Evolutionary conservation across 2,888 invertebrate genomes (phyloP), one percentile per base, ranked within the genome.

Genomic region (Phoenoteleia sp.): DNA sequence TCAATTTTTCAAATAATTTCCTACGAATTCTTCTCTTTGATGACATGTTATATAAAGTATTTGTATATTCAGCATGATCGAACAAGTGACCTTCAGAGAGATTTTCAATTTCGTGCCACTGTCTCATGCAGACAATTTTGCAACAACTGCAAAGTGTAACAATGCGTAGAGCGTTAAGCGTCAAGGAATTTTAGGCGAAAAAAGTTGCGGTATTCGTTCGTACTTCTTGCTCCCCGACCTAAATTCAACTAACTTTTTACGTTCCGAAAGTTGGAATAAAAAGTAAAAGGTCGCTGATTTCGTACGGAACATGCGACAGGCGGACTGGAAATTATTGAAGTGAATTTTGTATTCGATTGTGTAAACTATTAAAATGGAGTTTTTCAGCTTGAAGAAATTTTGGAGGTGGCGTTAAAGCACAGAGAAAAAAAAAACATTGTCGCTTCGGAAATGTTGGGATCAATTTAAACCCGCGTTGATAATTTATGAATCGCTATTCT

Each of bases 141-240:
- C 77, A 77, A 76, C 66, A 76, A 77, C 69, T 77, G 69, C 64
- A 69, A 77, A 77, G 69, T 69, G 49, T 77, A 77, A 67, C 77
- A 77, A 67, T 69, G 77, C 52, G 77, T 69, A 39, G 25, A 67
- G 58, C 56, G 58, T 69, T 77, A 77, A 77, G 77, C 69, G 58
- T 76, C 58, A 69, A 77, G 77, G 77, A 77, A 77, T 77, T 67
- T 77, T 67, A 7, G 39, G 45, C 1, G 7, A 62, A 77, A 77
- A 77, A 77, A 77, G 60, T 77, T 77, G 67, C 29, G 60, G 67
- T 33, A 69, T 64, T 77, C 69, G 49, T 49, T 69, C 56, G 60
- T 64, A 25, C 60, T 77, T 69, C 77, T 77, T 77, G 58, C 45
- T 39, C 27, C n/a, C 5, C 77, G 77, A 77, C 69, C 69, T 19